phyloP scores from a whole-genome alignment of 53 echinoderm and acorn worm genomes.

The Astropecten irregularis region DNA sequence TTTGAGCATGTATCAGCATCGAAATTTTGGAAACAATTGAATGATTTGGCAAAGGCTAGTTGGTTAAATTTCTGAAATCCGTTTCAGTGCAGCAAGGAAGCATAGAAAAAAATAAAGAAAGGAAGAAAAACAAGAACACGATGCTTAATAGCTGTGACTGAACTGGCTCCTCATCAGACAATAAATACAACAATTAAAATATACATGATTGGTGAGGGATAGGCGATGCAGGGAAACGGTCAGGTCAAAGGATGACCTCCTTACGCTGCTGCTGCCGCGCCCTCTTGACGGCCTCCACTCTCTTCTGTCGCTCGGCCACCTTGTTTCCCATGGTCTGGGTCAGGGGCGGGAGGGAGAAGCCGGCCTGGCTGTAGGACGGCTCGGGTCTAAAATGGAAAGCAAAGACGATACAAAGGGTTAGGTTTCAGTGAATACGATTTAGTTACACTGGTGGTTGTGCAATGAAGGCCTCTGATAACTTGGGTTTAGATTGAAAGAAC shows the following conservation, averaged over 20 bases:
- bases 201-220: not conserved
- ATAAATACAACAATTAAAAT: not conserved
- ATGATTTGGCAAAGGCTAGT: no score
- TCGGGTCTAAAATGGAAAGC: slow-evolving; percentile 74
- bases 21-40: no score
- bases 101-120: no score
- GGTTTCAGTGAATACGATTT: no score
- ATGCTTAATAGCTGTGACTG: no score
- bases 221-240: not conserved
- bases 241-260: slow-evolving; percentile 81
- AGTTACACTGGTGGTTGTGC: no score
- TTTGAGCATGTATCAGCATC: no score
- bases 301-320: slow-evolving; percentile 89
- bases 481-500: no score
- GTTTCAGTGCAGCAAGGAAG: no score
- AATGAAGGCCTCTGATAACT: no score
- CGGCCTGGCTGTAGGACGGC: slow-evolving; percentile 79
- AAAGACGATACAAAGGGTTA: not conserved
- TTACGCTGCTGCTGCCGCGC: slow-evolving; percentile 78
- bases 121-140: no score
- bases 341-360: slow-evolving; percentile 90
- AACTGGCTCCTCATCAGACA: slow-evolving; percentile 6
- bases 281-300: slow-evolving; percentile 91
- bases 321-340: slow-evolving; percentile 97
- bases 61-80: no score